Percentiles rank a stretch among this genome's conserved stretches.
These are phyloP conservation scores for Clusia tigrina DNA, from an alignment of 2,888 invertebrate species.

Conservation along the genomic window DNA sequence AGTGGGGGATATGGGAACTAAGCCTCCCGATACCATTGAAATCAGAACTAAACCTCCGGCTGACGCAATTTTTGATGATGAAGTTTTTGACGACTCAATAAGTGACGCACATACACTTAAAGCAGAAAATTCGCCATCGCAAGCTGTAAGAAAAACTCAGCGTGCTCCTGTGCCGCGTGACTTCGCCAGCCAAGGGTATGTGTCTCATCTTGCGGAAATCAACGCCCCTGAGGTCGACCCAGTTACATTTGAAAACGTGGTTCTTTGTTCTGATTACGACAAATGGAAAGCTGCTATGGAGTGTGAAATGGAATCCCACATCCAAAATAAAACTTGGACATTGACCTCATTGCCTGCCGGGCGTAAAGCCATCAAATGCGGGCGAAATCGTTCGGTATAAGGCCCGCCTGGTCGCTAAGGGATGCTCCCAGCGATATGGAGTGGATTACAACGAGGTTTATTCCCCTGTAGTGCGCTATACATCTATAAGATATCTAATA, in stretches of 20 bases:
- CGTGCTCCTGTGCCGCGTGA: slow-evolving; percentile 12
- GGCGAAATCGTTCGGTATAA: slow-evolving; percentile 23
- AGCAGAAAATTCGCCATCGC: too few relatives aligned
- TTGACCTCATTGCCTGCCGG: neutral
- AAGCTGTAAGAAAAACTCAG: too few relatives aligned
- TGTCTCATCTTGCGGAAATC: slow-evolving; percentile 11
- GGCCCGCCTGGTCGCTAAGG: slow-evolving; percentile 18
- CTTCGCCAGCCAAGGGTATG: slow-evolving; percentile 16
- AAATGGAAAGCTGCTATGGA: slow-evolving; percentile 16
- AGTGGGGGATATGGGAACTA: slow-evolving; percentile 7
- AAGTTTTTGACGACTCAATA: too few relatives aligned
- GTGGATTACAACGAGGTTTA: slow-evolving; percentile 15
- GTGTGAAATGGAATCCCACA: slow-evolving; percentile 2
- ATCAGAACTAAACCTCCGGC: too few relatives aligned
- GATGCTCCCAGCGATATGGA: slow-evolving; percentile 19
- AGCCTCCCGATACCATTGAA: too few relatives aligned
- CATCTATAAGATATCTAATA: slow-evolving; percentile 18
- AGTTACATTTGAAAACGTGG: slow-evolving; percentile 4
- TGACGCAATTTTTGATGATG: too few relatives aligned
- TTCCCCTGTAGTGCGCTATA: slow-evolving; percentile 20
- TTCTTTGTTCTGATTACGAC: neutral
- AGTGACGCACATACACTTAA: too few relatives aligned
- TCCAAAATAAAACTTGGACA: slow-evolving; percentile 10
- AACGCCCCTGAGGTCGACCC: neutral
- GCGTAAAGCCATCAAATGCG: slow-evolving; percentile 22